phyloP scores from a whole-genome alignment of 1,140 invertebrate genomes.

The Helicoverpa zea region DNA sequence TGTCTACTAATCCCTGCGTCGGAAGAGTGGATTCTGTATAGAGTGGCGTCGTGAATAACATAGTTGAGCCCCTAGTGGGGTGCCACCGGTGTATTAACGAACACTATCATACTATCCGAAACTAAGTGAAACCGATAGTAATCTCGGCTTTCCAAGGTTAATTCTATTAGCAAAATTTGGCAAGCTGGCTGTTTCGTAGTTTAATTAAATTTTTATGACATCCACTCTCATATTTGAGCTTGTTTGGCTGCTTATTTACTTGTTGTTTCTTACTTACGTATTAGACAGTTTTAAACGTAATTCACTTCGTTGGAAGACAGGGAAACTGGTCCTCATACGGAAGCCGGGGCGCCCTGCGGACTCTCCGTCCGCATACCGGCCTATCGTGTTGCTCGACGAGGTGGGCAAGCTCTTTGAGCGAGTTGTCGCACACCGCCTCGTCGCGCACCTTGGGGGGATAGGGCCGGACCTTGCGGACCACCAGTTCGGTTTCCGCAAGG shows the following conservation, averaged over 20 bases:
- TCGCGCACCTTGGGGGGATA: too few relatives aligned
- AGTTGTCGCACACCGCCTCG: too few relatives aligned
- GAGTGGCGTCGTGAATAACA: constrained; percentile 36
- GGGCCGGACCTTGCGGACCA: too few relatives aligned
- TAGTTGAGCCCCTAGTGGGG: constrained; percentile 37
- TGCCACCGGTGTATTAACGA: constrained; percentile 30
- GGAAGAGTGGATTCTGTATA: constrained; percentile 40
- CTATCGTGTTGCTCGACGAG: too few relatives aligned
- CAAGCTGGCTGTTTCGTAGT: background rate
- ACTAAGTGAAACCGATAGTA: constrained; percentile 49
- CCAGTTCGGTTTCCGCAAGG: too few relatives aligned
- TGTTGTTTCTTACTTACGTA: background rate
- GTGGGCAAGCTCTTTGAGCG: too few relatives aligned
- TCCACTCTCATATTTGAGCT: background rate
- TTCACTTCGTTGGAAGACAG: too few relatives aligned
- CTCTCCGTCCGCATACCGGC: too few relatives aligned
- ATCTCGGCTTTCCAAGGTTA: constrained; percentile 37
- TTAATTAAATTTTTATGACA: constrained; percentile 23
- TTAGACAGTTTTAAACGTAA: too few relatives aligned
- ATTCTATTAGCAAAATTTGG: constrained; percentile 43
- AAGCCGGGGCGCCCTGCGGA: too few relatives aligned
- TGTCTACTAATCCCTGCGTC: constrained; percentile 43
- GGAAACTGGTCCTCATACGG: too few relatives aligned
- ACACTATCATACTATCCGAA: constrained; percentile 29
- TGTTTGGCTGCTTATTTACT: background rate